Evolutionary conservation across 2,888 invertebrate genomes (phyloP), one percentile per base, ranked within the genome.

Genomic region (Andrena fulva): DNA sequence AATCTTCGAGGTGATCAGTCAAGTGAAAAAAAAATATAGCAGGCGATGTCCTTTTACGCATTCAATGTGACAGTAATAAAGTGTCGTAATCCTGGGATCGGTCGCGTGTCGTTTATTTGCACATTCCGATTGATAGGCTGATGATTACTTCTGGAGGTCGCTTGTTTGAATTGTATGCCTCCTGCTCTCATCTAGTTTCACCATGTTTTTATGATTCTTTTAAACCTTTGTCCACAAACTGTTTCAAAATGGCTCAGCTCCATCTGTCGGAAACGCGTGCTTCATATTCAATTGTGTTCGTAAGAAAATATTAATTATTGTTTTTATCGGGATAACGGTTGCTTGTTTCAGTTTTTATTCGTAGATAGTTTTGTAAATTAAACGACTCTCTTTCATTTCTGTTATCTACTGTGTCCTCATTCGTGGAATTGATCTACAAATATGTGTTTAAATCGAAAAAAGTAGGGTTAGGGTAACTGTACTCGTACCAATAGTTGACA

Each of bases 1-100:
- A 63, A 87, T 87, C 81, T 77, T 42, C 42, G 35, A n/a, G 42
- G 29, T 67, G 73, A 70, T 77, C 63, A 48, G 42, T 68, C 48
- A 48, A 59, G 27, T n/a, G 59, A 33, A 74, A 78, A 69, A 75
- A 64, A 64, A 75, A 10, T 77, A 35, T 59, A 72, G 69, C 84
- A 78, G 73, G 70, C 76, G 85, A 80, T 66, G 50, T 33, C 59
- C 50, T 59, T n/a, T 71, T 31, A 20, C 50, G 68, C 33, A 24
- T 35, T 52, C 27, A 24, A 33, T 27, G 59, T 50, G 52, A 68
- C 56, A 29, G 35, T 62, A 72, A 75, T 24, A n/a, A 64, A 64
- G 54, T 7, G 60, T 62, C 27, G 27, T 33, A 20, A 67, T 33
- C 33, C 33, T 31, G 29, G 4, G 4, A n/a, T 68, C 50, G 8